phyloP scores from a whole-genome alignment of 2,888 invertebrate genomes.

The Pyrgus malvae region DNA sequence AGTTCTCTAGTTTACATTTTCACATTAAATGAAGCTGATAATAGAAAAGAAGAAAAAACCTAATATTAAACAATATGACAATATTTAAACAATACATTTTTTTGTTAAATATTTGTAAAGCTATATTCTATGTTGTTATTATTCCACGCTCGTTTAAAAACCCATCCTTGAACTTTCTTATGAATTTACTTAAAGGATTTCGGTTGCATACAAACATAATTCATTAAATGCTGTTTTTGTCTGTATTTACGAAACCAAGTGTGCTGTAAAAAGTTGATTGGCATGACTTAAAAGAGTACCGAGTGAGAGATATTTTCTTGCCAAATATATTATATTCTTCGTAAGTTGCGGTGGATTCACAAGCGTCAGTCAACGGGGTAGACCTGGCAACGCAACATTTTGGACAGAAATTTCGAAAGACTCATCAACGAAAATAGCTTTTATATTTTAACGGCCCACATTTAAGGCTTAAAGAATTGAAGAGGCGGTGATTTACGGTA shows the following conservation, averaged over 20 bases:
- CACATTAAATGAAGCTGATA: no score
- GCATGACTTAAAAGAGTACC: slow-evolving; percentile 43
- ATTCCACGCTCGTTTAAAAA: no score
- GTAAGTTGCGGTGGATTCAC: slow-evolving; percentile 38
- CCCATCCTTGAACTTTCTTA: no score
- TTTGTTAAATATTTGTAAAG: no score
- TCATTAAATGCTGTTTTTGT: slow-evolving; percentile 16
- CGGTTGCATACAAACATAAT: neutral
- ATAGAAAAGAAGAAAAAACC: no score
- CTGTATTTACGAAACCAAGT: slow-evolving; percentile 29
- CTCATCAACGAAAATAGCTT: slow-evolving; percentile 42
- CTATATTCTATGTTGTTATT: no score
- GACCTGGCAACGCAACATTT: slow-evolving; percentile 47
- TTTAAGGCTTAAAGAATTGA: neutral
- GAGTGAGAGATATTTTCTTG: slow-evolving; percentile 43
- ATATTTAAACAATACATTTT: no score
- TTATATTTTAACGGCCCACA: slow-evolving; percentile 22
- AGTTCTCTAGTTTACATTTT: no score
- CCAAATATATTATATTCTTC: slow-evolving; percentile 50
- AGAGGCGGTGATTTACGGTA: slow-evolving; percentile 14
- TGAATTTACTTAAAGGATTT: no score
- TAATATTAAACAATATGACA: no score
- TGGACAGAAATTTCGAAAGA: slow-evolving; percentile 37
- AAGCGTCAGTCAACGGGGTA: slow-evolving; percentile 45
- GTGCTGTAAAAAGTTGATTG: slow-evolving; percentile 33